Evolutionary conservation across 92 coral and sea anemone genomes (phyloP), one percentile per base, ranked within the genome.

Genomic region (Micromussa lordhowensis): DNA sequence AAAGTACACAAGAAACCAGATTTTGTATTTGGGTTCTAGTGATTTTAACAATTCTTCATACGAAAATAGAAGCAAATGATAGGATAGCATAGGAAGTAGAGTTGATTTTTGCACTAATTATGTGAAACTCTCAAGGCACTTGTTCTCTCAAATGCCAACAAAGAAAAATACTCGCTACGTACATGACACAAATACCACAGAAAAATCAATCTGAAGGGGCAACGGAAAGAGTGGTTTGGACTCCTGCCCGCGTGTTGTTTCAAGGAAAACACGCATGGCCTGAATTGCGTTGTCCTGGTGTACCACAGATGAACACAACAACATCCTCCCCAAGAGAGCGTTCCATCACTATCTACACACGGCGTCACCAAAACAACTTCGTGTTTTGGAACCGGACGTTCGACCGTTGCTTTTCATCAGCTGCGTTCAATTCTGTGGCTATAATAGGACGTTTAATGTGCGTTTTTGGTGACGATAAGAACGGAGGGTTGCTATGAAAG

Each of bases 201-300:
- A 44, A 40, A 85, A 77, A 86, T 38, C 68, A 51, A 63, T 63
- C 76, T 48, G 76, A 77, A 86, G 89, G 32, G 77, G 68, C 64
- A 86, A 86, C 83, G 89, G 83, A 86, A 86, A 77, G 66, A 77
- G 89, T 49, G 89, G 83, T 86, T 82, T 86, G 89, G 70, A 34
- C 89, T 86, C 82, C 83, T 48, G 48, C 83, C 83, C 74, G 83
- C 49, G 66, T 64, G 76, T 32, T 61, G 40, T 86, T 76, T 40
- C 61, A 57, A 53, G 89, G 63, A 86, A 63, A 77, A 86, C 83
- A 77, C 66, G 72, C 89, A 30, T 61, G 51, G 64, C 51, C 34
- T n/a, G 64, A 77, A 61, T 78, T 31, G 81, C 83, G 66, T 76
- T 86, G 89, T 86, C 77, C 63, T 49, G 68, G 76, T 63, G 89